Evolutionary conservation across 2,888 invertebrate species (phyloP).

Genomic region (Ecdyonurus torrentis): DNA sequence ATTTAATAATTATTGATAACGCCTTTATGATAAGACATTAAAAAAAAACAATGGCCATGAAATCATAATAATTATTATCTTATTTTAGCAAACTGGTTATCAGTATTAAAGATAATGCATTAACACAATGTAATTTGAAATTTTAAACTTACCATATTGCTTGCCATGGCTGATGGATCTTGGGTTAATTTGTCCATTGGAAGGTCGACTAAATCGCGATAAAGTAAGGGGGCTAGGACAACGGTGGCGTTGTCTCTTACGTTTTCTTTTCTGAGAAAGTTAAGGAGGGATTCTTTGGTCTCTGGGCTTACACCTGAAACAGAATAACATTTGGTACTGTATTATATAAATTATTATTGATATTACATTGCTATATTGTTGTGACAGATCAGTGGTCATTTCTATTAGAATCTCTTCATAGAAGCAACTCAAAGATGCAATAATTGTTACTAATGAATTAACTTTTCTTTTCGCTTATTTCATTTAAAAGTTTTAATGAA

Average conservation of each 20-base stretch:
- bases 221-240: slow-evolving; percentile 73
- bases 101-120: background rate
- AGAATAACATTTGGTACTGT: slow-evolving; percentile 3
- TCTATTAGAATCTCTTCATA: too few species aligned
- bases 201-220: slow-evolving; percentile 41
- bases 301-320: slow-evolving; percentile 47
- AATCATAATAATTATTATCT: background rate
- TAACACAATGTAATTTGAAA: too few species aligned
- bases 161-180: slow-evolving; percentile 26
- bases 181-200: slow-evolving; percentile 27
- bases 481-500: too few species aligned
- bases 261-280: slow-evolving; percentile 69
- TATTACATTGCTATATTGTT: too few species aligned
- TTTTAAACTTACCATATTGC: slow-evolving; percentile 26
- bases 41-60: background rate
- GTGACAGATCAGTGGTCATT: too few species aligned
- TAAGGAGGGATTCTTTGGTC: slow-evolving; percentile 62
- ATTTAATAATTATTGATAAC: too few species aligned
- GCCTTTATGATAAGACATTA: background rate
- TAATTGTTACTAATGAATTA: too few species aligned
- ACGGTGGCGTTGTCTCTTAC: slow-evolving; percentile 77
- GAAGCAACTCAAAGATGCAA: too few species aligned
- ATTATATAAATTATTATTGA: too few species aligned
- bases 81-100: background rate
- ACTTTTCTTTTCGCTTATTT: too few species aligned